Evolutionary conservation across 1,140 invertebrate species (phyloP), one percentile per base, ranked within the genome.

Genomic region (Carposina sasakii): DNA sequence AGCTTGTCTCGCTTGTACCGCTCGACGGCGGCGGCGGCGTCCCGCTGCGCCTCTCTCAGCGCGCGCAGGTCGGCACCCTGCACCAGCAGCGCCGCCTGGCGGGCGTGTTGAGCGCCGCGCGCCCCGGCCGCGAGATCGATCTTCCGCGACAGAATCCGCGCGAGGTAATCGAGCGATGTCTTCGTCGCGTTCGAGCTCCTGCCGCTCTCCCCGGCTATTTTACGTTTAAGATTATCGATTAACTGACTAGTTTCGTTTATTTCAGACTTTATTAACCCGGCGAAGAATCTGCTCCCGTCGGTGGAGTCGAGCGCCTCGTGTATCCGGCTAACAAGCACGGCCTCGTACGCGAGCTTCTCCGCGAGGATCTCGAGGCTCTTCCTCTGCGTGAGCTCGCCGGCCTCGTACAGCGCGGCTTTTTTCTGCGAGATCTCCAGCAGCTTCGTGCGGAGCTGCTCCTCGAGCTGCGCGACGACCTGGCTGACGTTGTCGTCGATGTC

Each of bases 261-360:
- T 81, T 89, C 88, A 76, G 87, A 88, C 60, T 85, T 82, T 31
- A 88, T 85, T 52, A 88, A 77, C 56, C 87, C 77, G 48, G 88
- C 85, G 57, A 88, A 87, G 48, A 86, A 82, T 48, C 81, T 75
- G 57, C 87, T 86, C 37, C 85, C 85, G 41, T 85, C 85, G 23
- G 77, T 71, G 12, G 83, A 81, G 30, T 85, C 76, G 33, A 90
- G 71, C 33, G 88, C 88, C 58, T 87, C 86, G 56, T 88, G 88
- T 24, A 91, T 86, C 54, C 88, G 85, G 19, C 85, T 83, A 24
- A 93, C 81, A 39, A 93, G 78, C 15, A 93, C 88, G 26, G 90
- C 90, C 79, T 94, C 92, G 66, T 90, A 93, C 0, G 92, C 91
- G 17, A 94, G 79, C 59, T 92, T 91, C 67, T 93, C 92, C 1